Evolutionary conservation across 2,113 vertebrate species (phyloP), one percentile per base, ranked within the genome.

Genomic region (Oriolus oriolus): DNA sequence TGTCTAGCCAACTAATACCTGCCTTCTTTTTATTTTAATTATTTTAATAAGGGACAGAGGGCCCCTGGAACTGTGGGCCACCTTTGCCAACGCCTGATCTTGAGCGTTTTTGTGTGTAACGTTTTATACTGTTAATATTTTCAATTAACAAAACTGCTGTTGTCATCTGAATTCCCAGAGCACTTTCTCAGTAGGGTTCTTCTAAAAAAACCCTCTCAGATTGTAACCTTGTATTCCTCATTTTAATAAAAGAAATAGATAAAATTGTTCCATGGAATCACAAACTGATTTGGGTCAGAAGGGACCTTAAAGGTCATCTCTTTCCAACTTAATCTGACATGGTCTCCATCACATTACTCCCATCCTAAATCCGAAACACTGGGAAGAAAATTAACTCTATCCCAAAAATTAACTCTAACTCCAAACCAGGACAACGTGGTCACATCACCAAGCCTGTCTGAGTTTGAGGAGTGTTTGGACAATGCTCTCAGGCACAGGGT

Each of bases 1-100:
- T 83, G 90, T 96, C 93, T 96, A 21, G 92, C 90, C 92, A 52
- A 7, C 87, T 96, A 93, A 95, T 94, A 63, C 90, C 59, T 63
- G 56, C 69, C 42, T 95, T 90, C 37, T 56, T 80, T 50, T 65
- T 83, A 56, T 76, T 90, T 77, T 90, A 65, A 91, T 93, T 90
- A 42, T 90, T 90, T 90, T 88, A 70, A 41, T 79, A 63, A 83
- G 84, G 84, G 59, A 31, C 33, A 15, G 37, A 83, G 71, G 66
- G 54, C 33, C 35, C 45, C 42, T 35, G 3, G 28, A 66, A 33
- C 83, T 61, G 19, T 13, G 39, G 27, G 45, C 57, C 70, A n/a
- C 45, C 35, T 80, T 45, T 68, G 45, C 85, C 75, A 80, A 5
- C 35, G 30, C 57, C 22, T 17, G 31, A 45, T 76, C 53, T 73